Evolutionary conservation across 2,888 invertebrate genomes (phyloP), one percentile per base, ranked within the genome.

Genomic region (Allacma fusca): DNA sequence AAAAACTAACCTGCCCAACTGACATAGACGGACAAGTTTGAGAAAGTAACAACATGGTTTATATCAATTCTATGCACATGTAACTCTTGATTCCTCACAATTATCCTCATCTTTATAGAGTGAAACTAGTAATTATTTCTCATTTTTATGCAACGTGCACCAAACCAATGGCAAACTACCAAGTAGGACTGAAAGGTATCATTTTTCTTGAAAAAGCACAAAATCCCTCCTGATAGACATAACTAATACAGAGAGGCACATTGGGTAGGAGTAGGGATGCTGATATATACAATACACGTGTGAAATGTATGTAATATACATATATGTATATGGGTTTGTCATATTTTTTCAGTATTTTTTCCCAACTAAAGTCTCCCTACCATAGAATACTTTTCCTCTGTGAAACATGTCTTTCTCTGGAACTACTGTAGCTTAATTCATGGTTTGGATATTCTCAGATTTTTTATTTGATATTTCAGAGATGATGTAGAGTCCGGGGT

Each of bases 81-180:
- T 23, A 21, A 24, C 23, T 13, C 21, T n/a, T 21, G n/a, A 62
- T 62, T 13, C 62, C 40, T 68, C 43, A 40, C 68, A 68, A 68
- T 68, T 68, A 68, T 68, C 68, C 34, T 40, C 34, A 68, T 68
- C 23, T 68, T 68, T 40, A 9, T 40, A 68, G 40, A 34, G 40
- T 68, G 68, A 34, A 68, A 68, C 68, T 34, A 68, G 23, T 40
- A 68, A 68, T 68, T 68, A 68, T 40, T 34, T n/a, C 29, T 68
- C 40, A 34, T 68, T 68, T 34, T 68, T 34, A 68, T 68, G 34
- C 68, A 68, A 68, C 34, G 40, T 21, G 34, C 29, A 68, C 68
- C 13, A 13, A 40, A 9, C 7, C 40, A 40, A 40, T 40, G 13
- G 40, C 40, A 40, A 40, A 40, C 40, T 40, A 40, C 40, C 40